These are phyloP conservation scores for Nomada lathburiana DNA, from an alignment of 2,888 invertebrate genomes.

Conservation along the genomic window DNA sequence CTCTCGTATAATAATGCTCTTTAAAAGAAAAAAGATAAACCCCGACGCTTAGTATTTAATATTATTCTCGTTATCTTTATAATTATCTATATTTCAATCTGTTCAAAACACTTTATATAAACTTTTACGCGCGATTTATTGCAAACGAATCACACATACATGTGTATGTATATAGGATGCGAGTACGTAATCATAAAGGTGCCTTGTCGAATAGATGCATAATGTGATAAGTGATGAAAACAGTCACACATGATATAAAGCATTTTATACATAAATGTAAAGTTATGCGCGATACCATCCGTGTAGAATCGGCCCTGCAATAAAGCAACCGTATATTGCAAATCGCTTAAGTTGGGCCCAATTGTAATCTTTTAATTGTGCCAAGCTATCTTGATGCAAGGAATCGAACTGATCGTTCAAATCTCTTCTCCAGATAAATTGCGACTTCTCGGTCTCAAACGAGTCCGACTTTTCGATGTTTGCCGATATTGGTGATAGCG, in stretches of 20 bases:
- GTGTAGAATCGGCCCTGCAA: slow-evolving; percentile 79
- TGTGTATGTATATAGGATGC: neutral
- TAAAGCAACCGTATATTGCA: slow-evolving; percentile 77
- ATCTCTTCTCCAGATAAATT: slow-evolving; percentile 39
- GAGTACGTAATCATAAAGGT: neutral
- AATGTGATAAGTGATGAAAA: slow-evolving; percentile 27
- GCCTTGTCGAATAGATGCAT: slow-evolving; percentile 10
- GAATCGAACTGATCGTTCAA: slow-evolving; percentile 64
- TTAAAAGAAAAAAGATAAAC: too few relatives aligned
- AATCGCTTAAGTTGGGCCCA: slow-evolving; percentile 79
- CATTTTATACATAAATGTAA: slow-evolving; percentile 8
- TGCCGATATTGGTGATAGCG: slow-evolving; percentile 11
- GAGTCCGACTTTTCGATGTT: slow-evolving; percentile 26
- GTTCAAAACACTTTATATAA: neutral
- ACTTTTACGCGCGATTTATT: neutral
- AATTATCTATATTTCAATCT: neutral
- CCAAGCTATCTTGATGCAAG: slow-evolving; percentile 53
- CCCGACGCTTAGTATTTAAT: neutral
- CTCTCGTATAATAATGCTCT: neutral
- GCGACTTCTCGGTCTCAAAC: slow-evolving; percentile 10
- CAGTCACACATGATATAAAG: slow-evolving; percentile 22
- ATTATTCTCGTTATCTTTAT: neutral
- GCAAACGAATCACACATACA: slow-evolving; percentile 7
- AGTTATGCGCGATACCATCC: slow-evolving; percentile 74
- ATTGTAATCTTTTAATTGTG: slow-evolving; percentile 68